Percentiles rank a stretch among this genome's conserved stretches.
Conservation (phyloP, 2,113 vertebrate species). For the Heloderma charlesbogerti region DNA sequence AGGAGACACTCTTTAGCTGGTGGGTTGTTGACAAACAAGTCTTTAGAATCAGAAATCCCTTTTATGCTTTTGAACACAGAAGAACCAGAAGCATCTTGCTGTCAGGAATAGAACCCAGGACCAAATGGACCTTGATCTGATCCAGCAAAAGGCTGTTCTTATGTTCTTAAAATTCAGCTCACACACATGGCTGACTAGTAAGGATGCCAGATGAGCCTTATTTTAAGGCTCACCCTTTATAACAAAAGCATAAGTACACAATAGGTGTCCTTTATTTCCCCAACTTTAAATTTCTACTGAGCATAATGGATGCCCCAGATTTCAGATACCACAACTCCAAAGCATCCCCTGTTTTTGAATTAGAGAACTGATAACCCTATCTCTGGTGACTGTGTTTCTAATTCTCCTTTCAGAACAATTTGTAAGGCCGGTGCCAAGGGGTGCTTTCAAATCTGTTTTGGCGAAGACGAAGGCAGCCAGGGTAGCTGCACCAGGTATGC, state of each 20-base stretch:
- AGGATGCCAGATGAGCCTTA: neutral
- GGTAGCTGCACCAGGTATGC: neutral
- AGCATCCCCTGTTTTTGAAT: neutral
- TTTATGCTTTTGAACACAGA: conserved; percentile 8
- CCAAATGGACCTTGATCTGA: neutral
- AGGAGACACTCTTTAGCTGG: neutral
- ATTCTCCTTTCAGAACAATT: neutral
- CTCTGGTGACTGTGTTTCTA: conserved; percentile 7
- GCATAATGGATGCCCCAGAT: neutral
- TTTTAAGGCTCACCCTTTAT: neutral
- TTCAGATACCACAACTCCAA: neutral
- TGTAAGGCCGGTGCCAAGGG: neutral
- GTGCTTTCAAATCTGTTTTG: neutral
- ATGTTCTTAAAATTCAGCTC: neutral
- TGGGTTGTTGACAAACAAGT: conserved; percentile 12
- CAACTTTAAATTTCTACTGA: neutral
- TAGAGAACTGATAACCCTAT: neutral
- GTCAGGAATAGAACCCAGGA: neutral
- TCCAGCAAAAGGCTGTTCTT: too few relatives aligned
- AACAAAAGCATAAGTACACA: neutral
- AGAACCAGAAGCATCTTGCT: neutral
- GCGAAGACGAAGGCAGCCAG: neutral
- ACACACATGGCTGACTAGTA: neutral
- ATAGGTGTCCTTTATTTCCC: neutral
- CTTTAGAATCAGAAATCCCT: neutral